These are phyloP conservation scores for Piezodorus guildinii DNA, from an alignment of 1,140 invertebrate genomes.

Conservation along the genomic window DNA sequence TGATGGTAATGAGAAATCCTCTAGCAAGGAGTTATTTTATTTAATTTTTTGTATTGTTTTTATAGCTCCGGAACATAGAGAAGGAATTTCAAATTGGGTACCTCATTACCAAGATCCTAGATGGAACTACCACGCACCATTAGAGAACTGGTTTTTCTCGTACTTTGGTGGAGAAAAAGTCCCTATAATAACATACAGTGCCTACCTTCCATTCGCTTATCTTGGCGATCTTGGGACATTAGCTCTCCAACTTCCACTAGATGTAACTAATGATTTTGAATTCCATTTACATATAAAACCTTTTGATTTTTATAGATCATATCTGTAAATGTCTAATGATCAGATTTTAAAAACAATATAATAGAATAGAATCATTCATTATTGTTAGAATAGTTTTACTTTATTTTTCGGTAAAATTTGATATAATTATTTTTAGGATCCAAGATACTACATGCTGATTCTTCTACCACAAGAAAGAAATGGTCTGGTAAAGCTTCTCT, in stretches of 20 bases:
- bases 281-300: too few relatives aligned
- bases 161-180: slow-evolving; percentile 26
- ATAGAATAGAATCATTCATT: too few relatives aligned
- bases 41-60: background rate
- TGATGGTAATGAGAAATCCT: too few relatives aligned
- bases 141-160: slow-evolving; percentile 26
- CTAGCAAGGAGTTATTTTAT: too few relatives aligned
- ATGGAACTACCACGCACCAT: slow-evolving; percentile 17
- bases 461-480: slow-evolving; percentile 37
- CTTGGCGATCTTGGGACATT: slow-evolving; percentile 55
- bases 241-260: slow-evolving; percentile 60
- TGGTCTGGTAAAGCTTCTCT: slow-evolving; percentile 35
- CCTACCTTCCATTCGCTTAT: slow-evolving; percentile 60
- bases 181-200: slow-evolving; percentile 50
- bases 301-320: too few relatives aligned
- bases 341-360: too few relatives aligned
- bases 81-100: slow-evolving; percentile 21
- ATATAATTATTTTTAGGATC: slow-evolving; percentile 34
- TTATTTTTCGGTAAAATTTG: too few relatives aligned
- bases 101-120: slow-evolving; percentile 16
- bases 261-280: slow-evolving; percentile 37
- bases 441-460: slow-evolving; percentile 40
- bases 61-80: slow-evolving; percentile 19
- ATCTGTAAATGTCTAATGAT: too few relatives aligned
- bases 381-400: too few relatives aligned